Base-by-base conservation (phyloP, 2,888 invertebrate species). In the Drosophila maculinotata region DNA sequence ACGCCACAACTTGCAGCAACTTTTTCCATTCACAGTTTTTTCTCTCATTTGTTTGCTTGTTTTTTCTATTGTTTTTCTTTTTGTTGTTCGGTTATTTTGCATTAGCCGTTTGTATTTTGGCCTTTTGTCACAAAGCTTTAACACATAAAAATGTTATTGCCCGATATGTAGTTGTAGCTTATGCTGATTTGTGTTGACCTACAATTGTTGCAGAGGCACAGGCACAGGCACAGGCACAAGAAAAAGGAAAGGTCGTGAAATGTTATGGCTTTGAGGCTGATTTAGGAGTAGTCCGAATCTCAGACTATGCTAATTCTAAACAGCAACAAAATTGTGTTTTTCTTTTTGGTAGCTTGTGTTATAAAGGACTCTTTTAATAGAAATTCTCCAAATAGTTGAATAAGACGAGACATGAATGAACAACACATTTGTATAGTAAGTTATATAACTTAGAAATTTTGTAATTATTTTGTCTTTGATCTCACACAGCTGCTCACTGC, bases 91-190 rank as follows among this genome's bases (percentile, higher is more conserved):
- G 28, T 6, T 15, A 39, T 68, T 67, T 65, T 58, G 53, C 56
- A 69, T 56, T 69, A n/a, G 62, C 31, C 63, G 70, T 52, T 74
- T 71, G 53, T 63, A 54, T 54, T 62, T 72, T 78, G 85, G 78
- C 72, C 85, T 78, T 87, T 82, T 84, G 87, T 84, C 87, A 81
- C 85, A 84, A 52, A 75, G 81, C 82, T 78, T 78, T 78, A 87
- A 78, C 82, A 81, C 87, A 84, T 82, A 87, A 82, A 81, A 81
- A 84, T 87, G 87, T 87, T 81, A 87, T 84, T 84, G 80, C 67
- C 84, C 74, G 80, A 86, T 86, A 71, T 79, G 76, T 75, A 83
- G 86, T 79, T 86, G 78, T 72, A 69, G 85, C 85, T 87, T 82
- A 82, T 82, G 87, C 85, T 82, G 87, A 87, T 82, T 87, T 87